A percentile compares a stretch with the other conserved stretches of the same genome.
Evolutionary conservation across 2,113 vertebrate species (phyloP).

Genomic region (Hyperoodon ampullatus): DNA sequence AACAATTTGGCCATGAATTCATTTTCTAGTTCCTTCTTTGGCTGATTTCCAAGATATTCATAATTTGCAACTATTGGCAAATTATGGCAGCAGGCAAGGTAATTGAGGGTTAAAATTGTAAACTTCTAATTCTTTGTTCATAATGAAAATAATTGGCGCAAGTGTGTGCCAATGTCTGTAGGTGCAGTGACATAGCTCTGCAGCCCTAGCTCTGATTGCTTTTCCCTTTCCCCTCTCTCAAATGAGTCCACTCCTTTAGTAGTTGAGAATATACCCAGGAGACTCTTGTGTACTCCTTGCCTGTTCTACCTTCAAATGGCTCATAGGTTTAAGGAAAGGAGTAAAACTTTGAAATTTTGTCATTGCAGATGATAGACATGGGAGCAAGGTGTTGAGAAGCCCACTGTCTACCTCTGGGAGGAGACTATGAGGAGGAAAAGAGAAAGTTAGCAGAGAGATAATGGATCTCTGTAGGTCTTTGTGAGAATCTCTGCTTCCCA

Average conservation of each 20-base stretch:
- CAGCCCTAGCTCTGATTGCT: not conserved
- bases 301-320: not conserved
- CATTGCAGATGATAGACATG: not conserved
- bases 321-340: not conserved
- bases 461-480: not conserved
- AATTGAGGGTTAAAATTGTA: not conserved
- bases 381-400: not conserved
- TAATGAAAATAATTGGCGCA: not conserved
- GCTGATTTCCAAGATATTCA: not conserved
- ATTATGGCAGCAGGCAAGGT: not conserved
- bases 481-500: not conserved
- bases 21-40: slow-evolving; percentile 34
- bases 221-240: not conserved
- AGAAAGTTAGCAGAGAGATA: not conserved
- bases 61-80: slow-evolving; percentile 18
- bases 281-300: not conserved
- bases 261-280: not conserved
- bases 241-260: not conserved
- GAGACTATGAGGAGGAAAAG: not conserved
- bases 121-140: not conserved
- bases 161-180: not conserved
- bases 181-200: not conserved
- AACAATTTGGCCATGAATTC: not conserved
- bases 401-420: not conserved
- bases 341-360: not conserved